phyloP scores from a whole-genome alignment of 35 echinoderm and acorn worm genomes.

The Ptychodera flava region DNA sequence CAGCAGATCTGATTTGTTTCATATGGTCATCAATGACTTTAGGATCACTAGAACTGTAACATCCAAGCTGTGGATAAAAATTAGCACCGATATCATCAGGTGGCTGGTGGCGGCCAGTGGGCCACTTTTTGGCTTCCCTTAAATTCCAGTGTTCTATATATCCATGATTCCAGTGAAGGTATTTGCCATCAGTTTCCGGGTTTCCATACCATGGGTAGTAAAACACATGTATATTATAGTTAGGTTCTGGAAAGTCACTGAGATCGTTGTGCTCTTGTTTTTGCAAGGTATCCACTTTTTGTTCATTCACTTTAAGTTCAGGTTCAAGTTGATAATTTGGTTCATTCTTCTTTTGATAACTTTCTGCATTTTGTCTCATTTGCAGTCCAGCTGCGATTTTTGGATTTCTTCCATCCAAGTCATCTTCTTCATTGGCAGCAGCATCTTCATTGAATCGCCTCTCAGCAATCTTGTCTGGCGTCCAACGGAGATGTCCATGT shows the following conservation, averaged over 20 bases:
- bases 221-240: slow-evolving; percentile 79
- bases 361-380: background rate
- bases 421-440: background rate
- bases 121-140: slow-evolving; percentile 62
- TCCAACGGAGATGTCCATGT: background rate
- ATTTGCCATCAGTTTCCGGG: slow-evolving; percentile 53
- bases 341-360: no score
- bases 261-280: no score
- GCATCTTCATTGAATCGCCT: no score
- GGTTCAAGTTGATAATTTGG: no score
- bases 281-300: no score
- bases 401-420: background rate
- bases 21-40: slow-evolving; percentile 78
- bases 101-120: slow-evolving; percentile 39
- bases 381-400: background rate
- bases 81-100: slow-evolving; percentile 92
- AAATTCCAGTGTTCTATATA: slow-evolving; percentile 80
- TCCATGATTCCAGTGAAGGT: slow-evolving; percentile 89
- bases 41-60: slow-evolving; percentile 85
- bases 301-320: no score
- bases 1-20: slow-evolving; percentile 75
- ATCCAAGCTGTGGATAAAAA: slow-evolving; percentile 88
- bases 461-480: background rate
- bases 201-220: slow-evolving; percentile 99
- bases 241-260: slow-evolving; percentile 25